These are phyloP conservation scores for Trididemnum clinides DNA, from an alignment of 23 tunicate genomes.

Conservation along the genomic window DNA sequence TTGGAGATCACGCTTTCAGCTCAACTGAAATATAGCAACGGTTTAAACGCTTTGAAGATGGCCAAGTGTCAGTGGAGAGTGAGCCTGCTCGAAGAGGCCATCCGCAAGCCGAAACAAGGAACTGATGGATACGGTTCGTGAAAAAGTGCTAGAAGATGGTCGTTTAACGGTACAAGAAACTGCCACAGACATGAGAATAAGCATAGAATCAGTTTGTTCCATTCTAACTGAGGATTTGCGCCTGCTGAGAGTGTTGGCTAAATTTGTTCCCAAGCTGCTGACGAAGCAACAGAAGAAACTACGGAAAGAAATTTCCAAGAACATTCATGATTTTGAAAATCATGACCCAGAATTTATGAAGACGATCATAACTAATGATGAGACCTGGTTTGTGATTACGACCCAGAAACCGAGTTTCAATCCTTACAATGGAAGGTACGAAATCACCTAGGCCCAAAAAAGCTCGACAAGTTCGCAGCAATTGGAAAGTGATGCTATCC, in stretches of 20 bases:
- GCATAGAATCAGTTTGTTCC: conserved; percentile 36
- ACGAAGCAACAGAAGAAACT: conserved; percentile 22
- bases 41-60: conserved; percentile 40
- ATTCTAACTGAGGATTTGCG: conserved; percentile 23
- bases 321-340: conserved; percentile 10
- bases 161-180: conserved; percentile 38
- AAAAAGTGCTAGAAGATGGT: conserved; percentile 31
- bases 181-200: conserved; percentile 28
- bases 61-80: conserved; percentile 28
- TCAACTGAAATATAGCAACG: conserved; percentile 34
- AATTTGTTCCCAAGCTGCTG: conserved; percentile 43
- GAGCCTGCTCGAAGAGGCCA: conserved; percentile 30
- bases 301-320: conserved; percentile 29
- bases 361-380: conserved; percentile 7
- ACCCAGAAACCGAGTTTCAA: conserved; percentile 35
- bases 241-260: conserved; percentile 29
- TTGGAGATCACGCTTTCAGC: conserved; percentile 34
- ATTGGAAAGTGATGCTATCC: conserved; percentile 19
- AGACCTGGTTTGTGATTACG: conserved; percentile 25
- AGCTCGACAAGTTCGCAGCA: conserved; percentile 30
- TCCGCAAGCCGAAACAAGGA: conserved; percentile 46
- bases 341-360: conserved; percentile 26
- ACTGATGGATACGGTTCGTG: conserved; percentile 9
- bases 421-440: conserved; percentile 22
- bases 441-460: conserved; percentile 15